A percentile compares a stretch with the other conserved stretches of the same genome.
These are phyloP conservation scores for Malacoctenus gilli DNA, from an alignment of 2,797 vertebrate species.

Conservation along the genomic window DNA sequence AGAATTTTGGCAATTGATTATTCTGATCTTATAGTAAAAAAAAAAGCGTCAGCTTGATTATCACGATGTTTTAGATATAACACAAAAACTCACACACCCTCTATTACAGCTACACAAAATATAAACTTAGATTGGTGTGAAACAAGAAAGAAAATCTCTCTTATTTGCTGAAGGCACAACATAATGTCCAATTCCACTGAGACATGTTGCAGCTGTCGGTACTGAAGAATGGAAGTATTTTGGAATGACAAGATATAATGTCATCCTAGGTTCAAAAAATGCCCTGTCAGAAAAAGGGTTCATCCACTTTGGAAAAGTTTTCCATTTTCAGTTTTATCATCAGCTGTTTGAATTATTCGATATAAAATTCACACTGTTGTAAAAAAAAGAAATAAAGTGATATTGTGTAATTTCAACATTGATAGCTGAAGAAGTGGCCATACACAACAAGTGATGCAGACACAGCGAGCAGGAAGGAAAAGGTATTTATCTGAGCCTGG, in stretches of 20 bases:
- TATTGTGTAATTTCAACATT: too few relatives aligned
- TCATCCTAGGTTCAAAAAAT: neutral
- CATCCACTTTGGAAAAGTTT: neutral
- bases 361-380: too few relatives aligned
- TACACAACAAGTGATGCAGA: conserved; percentile 58
- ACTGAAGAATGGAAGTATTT: neutral
- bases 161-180: neutral
- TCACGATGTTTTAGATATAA: neutral
- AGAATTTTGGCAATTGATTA: too few relatives aligned
- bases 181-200: neutral
- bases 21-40: too few relatives aligned
- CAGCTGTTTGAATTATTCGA: neutral
- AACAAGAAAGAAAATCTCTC: neutral
- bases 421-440: too few relatives aligned
- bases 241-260: neutral
- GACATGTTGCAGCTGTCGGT: neutral
- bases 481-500: conserved; percentile 65
- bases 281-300: neutral
- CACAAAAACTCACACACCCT: neutral
- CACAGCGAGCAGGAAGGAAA: conserved; percentile 35
- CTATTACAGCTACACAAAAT: neutral
- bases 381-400: too few relatives aligned
- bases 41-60: too few relatives aligned
- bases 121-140: neutral
- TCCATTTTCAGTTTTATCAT: neutral